Conservation (phyloP, 2,888 invertebrate species). For the Sthenelais limicola region DNA sequence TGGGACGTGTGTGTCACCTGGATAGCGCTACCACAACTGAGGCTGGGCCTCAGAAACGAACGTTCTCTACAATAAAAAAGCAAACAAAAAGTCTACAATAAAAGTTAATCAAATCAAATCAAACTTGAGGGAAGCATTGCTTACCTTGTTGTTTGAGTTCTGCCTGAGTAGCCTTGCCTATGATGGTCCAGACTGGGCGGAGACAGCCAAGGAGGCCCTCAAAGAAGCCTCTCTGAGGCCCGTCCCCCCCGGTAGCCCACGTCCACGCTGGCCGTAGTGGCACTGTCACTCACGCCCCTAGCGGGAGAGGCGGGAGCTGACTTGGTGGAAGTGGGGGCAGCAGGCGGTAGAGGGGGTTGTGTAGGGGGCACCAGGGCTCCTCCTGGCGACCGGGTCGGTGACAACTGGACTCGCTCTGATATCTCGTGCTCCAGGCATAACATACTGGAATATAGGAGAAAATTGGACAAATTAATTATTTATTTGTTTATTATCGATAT, state of each 20-base stretch:
- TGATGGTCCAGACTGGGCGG: conserved; percentile 88
- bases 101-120: too few species aligned
- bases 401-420: conserved; percentile 62
- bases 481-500: too few species aligned
- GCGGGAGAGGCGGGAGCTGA: conserved; percentile 66
- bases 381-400: conserved; percentile 52
- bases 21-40: too few species aligned
- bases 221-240: conserved; percentile 65
- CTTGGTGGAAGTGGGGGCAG: conserved; percentile 44
- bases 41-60: too few species aligned
- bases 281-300: conserved; percentile 29
- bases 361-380: conserved; percentile 40
- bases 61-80: too few species aligned
- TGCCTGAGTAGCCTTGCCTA: conserved; percentile 77
- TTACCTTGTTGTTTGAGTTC: conserved; percentile 53
- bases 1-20: too few species aligned
- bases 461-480: too few species aligned
- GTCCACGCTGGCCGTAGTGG: conserved; percentile 56
- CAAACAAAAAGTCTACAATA: too few species aligned
- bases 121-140: not conserved
- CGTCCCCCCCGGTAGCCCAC: conserved; percentile 60
- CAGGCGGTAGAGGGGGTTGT: conserved; percentile 45
- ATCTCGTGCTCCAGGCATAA: conserved; percentile 68
- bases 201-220: conserved; percentile 88
- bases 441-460: conserved; percentile 69